These are phyloP conservation scores for Phocides pigmalion DNA, from an alignment of 1,140 invertebrate genomes.

Conservation along the genomic window DNA sequence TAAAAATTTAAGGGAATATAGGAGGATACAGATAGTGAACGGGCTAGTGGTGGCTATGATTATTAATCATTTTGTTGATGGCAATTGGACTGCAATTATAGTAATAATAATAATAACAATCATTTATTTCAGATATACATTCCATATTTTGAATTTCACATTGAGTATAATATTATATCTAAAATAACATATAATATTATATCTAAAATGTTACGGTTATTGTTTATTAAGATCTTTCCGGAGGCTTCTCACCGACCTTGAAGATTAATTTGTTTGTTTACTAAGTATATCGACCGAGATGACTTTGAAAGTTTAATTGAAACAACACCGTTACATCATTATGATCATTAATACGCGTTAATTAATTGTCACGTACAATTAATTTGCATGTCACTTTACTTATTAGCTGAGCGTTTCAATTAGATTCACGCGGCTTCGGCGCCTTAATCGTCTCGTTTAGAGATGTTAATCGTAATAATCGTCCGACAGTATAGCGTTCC, in stretches of 20 bases:
- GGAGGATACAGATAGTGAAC: too few species aligned
- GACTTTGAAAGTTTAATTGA: not conserved
- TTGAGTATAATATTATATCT: too few species aligned
- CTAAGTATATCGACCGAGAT: not conserved
- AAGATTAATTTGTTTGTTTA: constrained; percentile 4
- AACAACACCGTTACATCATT: constrained; percentile 3
- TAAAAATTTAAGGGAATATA: too few species aligned
- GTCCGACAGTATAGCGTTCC: constrained; percentile 24
- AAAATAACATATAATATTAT: too few species aligned
- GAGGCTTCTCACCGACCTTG: not conserved
- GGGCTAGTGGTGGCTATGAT: too few species aligned
- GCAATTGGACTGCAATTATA: too few species aligned
- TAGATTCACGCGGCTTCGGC: constrained; percentile 41
- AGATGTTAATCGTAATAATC: constrained; percentile 52
- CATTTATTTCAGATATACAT: too few species aligned
- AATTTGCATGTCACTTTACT: constrained; percentile 46
- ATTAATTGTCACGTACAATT: constrained; percentile 39
- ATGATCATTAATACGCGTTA: constrained; percentile 11
- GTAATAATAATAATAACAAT: too few species aligned
- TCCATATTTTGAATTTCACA: too few species aligned
- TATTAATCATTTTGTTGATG: too few species aligned
- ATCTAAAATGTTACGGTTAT: too few species aligned
- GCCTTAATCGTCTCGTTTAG: constrained; percentile 48
- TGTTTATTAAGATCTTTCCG: not conserved
- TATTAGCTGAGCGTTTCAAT: constrained; percentile 47